These are phyloP conservation scores for Amyelois transitella DNA, from an alignment of 1,140 invertebrate species.

Conservation along the genomic window DNA sequence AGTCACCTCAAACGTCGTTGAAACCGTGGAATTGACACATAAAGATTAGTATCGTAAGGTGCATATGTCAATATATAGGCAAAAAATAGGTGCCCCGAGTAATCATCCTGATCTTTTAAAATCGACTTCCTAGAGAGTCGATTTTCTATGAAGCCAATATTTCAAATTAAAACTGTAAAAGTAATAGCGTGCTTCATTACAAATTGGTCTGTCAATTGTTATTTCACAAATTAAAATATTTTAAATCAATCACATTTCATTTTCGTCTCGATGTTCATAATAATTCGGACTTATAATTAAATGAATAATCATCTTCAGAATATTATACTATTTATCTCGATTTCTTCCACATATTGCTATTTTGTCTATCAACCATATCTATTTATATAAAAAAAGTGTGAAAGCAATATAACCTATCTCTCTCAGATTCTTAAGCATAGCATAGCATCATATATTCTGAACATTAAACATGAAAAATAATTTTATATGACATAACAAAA, in stretches of 20 bases:
- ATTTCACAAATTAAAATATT: not conserved
- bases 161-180: not conserved
- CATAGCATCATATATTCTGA: no score
- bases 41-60: no score
- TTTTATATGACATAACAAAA: no score
- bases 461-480: no score
- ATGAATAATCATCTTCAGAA: no score
- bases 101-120: not conserved
- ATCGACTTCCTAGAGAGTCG: not conserved
- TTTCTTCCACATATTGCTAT: not conserved
- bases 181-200: not conserved
- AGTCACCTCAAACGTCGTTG: no score
- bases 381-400: not conserved
- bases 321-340: no score
- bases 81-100: no score
- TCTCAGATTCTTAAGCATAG: not conserved
- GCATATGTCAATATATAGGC: no score
- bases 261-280: not conserved
- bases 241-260: not conserved
- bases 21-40: no score
- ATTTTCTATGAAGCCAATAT: not conserved
- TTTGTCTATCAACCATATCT: not conserved
- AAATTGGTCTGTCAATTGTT: not conserved
- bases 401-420: not conserved
- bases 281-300: not conserved